Conservation (phyloP, 2,797 vertebrate species). For the Neomorphus geoffroyi region DNA sequence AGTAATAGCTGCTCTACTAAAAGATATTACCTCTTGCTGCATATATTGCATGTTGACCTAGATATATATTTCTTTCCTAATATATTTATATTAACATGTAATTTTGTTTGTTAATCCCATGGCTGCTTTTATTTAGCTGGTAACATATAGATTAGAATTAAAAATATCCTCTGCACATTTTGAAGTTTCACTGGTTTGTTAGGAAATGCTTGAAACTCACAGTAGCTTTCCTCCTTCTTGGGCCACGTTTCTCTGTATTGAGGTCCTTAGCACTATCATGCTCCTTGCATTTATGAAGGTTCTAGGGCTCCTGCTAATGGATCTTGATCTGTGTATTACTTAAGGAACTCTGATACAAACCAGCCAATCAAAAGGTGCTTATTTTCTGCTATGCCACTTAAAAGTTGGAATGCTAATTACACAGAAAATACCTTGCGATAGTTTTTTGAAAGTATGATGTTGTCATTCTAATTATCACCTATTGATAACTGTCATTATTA, state of each 20-base stretch:
- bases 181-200: background rate
- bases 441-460: background rate
- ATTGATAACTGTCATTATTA: background rate
- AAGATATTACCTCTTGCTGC: background rate
- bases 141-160: background rate
- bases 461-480: slow-evolving; percentile 3
- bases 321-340: background rate
- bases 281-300: background rate
- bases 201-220: background rate
- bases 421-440: background rate
- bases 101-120: background rate
- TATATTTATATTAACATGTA: background rate
- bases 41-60: background rate
- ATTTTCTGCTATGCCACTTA: background rate
- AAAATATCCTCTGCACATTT: background rate
- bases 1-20: background rate
- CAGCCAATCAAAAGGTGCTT: background rate
- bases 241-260: background rate
- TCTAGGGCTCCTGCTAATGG: background rate
- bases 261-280: background rate
- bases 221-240: background rate
- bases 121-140: background rate
- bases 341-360: background rate
- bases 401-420: background rate
- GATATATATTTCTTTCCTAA: background rate